These are phyloP conservation scores for Nemopilema nomurai DNA, from an alignment of 30 jellyfish, hydroid and myxozoan genomes.

Conservation along the genomic window DNA sequence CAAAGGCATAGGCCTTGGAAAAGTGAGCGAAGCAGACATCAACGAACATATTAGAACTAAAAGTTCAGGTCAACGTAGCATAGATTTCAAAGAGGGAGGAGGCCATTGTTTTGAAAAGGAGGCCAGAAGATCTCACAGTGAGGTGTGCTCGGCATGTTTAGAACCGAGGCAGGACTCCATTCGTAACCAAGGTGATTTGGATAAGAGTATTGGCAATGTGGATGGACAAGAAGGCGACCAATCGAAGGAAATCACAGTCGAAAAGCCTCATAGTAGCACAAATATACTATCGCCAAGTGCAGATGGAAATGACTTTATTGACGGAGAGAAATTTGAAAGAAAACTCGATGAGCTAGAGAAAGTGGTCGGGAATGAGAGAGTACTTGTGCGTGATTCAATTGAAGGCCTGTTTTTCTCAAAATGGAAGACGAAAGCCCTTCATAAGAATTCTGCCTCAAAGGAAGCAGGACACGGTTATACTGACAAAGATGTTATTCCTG, in stretches of 20 bases:
- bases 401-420: slow-evolving; percentile 3
- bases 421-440: neutral
- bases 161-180: neutral
- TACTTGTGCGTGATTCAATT: slow-evolving; percentile 26
- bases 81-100: neutral
- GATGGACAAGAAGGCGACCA: neutral
- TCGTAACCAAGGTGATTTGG: neutral
- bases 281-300: neutral
- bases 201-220: neutral
- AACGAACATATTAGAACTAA: neutral
- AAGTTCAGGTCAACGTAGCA: neutral
- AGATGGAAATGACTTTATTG: neutral
- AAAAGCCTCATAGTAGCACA: neutral
- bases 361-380: neutral
- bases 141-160: neutral
- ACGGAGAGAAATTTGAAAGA: neutral
- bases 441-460: neutral
- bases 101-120: neutral
- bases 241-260: neutral
- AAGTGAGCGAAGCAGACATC: neutral
- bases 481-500: slow-evolving; percentile 7
- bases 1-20: neutral
- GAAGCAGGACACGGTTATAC: neutral
- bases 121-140: neutral
- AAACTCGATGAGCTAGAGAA: neutral